Evolutionary conservation across 2,888 invertebrate genomes (phyloP).

Genomic region (Epistrophe grossulariae): DNA sequence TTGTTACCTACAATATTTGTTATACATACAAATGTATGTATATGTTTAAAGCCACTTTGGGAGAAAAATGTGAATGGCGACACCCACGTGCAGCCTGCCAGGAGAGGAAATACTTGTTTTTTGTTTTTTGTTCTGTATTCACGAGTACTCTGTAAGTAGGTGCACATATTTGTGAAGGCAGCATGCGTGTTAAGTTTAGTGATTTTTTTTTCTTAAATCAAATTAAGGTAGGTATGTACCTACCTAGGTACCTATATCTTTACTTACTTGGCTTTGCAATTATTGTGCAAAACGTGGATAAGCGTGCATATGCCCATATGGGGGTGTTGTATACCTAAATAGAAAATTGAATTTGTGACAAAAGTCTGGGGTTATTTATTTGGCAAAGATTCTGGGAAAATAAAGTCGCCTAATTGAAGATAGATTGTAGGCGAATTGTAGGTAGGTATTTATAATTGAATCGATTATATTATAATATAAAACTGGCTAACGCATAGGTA

Average conservation of each 20-base stretch:
- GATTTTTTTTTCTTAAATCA: conserved; percentile 34
- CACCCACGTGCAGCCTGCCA: conserved; percentile 50
- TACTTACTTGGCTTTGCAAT: neutral
- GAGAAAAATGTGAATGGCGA: conserved; percentile 64
- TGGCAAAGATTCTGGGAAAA: neutral
- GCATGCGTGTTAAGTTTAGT: conserved; percentile 33
- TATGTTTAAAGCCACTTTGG: conserved; percentile 45
- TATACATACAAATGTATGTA: neutral
- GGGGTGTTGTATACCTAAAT: neutral
- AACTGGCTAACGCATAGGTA: too few species aligned
- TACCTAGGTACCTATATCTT: neutral
- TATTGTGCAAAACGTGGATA: conserved; percentile 25
- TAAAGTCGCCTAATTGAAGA: neutral
- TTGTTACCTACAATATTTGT: conserved; percentile 12
- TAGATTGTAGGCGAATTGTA: neutral
- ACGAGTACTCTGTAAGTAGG: conserved; percentile 3
- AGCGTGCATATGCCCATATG: neutral
- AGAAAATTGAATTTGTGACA: conserved; percentile 18
- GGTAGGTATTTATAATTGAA: conserved; percentile 6
- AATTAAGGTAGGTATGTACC: neutral
- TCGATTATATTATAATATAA: neutral
- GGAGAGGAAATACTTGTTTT: conserved; percentile 59
- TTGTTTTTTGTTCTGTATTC: neutral
- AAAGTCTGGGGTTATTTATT: neutral
- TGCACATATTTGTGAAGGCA: conserved; percentile 33